phyloP scores from a whole-genome alignment of 1,140 invertebrate genomes.

The Drosophila sucinea region DNA sequence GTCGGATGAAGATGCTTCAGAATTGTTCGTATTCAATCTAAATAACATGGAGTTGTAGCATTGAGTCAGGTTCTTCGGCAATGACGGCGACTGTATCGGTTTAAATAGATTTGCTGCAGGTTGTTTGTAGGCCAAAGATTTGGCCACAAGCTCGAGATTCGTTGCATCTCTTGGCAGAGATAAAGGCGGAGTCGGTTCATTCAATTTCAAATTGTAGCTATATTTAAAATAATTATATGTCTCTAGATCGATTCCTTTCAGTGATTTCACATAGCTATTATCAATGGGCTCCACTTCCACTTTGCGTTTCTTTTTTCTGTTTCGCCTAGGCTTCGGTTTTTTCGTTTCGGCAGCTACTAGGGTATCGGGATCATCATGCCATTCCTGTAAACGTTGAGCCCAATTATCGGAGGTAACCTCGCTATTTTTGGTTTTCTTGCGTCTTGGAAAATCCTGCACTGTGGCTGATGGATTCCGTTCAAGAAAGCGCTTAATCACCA shows the following conservation, averaged over 20 bases:
- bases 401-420: constrained; percentile 68
- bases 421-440: constrained; percentile 25
- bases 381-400: constrained; percentile 60
- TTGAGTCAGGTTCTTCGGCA: constrained; percentile 30
- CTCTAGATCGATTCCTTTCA: constrained; percentile 32
- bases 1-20: neutral
- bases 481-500: constrained; percentile 79
- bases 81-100: constrained; percentile 4
- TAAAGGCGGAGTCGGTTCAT: neutral
- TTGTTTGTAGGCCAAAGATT: constrained; percentile 31
- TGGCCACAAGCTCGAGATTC: constrained; percentile 28
- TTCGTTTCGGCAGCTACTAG: neutral
- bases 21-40: neutral
- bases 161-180: constrained; percentile 26
- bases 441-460: constrained; percentile 73
- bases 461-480: constrained; percentile 70
- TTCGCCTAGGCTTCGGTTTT: constrained; percentile 8
- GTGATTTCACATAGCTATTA: neutral
- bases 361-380: constrained; percentile 46
- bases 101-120: neutral
- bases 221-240: constrained; percentile 69
- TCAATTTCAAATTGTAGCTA: constrained; percentile 61
- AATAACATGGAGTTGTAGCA: constrained; percentile 42
- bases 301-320: neutral
- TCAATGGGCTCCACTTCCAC: neutral